Evolutionary conservation across 2,113 vertebrate genomes (phyloP).

Genomic region (Barbus barbus): DNA sequence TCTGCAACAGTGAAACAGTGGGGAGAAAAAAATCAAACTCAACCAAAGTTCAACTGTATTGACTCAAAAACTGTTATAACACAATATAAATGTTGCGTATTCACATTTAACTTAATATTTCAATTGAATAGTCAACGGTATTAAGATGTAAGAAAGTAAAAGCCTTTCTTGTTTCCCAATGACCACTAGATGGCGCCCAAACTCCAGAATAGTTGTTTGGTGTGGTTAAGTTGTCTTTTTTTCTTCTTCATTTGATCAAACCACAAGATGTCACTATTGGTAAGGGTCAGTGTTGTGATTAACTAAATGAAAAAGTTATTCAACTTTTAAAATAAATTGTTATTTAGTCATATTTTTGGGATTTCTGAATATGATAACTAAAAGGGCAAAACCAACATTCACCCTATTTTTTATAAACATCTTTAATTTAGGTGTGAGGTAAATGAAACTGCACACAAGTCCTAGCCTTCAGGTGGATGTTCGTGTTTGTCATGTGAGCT

Average conservation of each 20-base stretch:
- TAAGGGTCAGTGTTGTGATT: background rate
- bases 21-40: too few species aligned
- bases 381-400: background rate
- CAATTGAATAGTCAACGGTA: too few species aligned
- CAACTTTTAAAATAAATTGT: too few species aligned
- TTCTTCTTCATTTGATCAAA: background rate
- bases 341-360: too few species aligned
- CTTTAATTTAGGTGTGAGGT: background rate
- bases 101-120: too few species aligned
- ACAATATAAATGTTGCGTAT: too few species aligned
- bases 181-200: background rate
- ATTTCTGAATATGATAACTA: background rate
- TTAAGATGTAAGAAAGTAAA: background rate
- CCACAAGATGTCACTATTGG: background rate
- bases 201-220: background rate
- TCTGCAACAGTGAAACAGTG: background rate
- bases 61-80: too few species aligned
- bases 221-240: rapidly evolving
- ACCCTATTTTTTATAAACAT: background rate
- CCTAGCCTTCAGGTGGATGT: slow-evolving; percentile 31
- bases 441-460: background rate
- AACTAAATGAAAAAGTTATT: background rate
- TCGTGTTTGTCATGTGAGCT: slow-evolving; percentile 42
- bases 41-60: too few species aligned
- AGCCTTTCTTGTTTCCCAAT: background rate